Conservation (phyloP, 2,888 invertebrate species). For the Thumatha senex region DNA sequence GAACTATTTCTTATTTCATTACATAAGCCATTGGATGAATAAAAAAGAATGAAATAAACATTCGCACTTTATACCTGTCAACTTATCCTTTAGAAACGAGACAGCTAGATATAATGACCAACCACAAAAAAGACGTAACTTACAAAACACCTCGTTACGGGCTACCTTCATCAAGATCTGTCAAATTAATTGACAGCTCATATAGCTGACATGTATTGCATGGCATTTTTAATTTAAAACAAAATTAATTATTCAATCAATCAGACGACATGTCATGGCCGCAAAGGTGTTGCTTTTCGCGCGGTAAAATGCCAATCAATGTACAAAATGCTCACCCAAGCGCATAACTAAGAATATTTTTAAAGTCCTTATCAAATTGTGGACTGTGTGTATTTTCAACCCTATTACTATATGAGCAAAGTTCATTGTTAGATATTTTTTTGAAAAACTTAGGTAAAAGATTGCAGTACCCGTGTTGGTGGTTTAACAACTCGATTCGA, state of each 20-base stretch:
- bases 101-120: slow-evolving; percentile 63
- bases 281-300: slow-evolving; percentile 79
- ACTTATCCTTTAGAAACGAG: slow-evolving; percentile 55
- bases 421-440: slow-evolving; percentile 27
- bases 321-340: slow-evolving; percentile 71
- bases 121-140: slow-evolving; percentile 52
- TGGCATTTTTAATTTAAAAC: slow-evolving; percentile 72
- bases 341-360: slow-evolving; percentile 38
- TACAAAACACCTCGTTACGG: slow-evolving; percentile 66
- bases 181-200: slow-evolving; percentile 79
- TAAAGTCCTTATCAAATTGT: slow-evolving; percentile 27
- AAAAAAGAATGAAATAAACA: slow-evolving; percentile 46
- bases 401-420: slow-evolving; percentile 39
- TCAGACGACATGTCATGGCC: slow-evolving; percentile 75
- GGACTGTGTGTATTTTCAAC: slow-evolving; percentile 33
- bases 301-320: slow-evolving; percentile 78
- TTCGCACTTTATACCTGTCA: slow-evolving; percentile 62
- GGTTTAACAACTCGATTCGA: slow-evolving; percentile 75
- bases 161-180: slow-evolving; percentile 74
- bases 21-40: slow-evolving; percentile 36
- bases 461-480: slow-evolving; percentile 40
- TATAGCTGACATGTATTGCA: slow-evolving; percentile 64
- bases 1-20: slow-evolving; percentile 32
- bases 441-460: slow-evolving; percentile 29
- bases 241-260: slow-evolving; percentile 82